Percentiles rank a stretch among this genome's conserved stretches.
Conservation (phyloP, 1,140 invertebrate genomes). For the Apolygus lucorum region DNA sequence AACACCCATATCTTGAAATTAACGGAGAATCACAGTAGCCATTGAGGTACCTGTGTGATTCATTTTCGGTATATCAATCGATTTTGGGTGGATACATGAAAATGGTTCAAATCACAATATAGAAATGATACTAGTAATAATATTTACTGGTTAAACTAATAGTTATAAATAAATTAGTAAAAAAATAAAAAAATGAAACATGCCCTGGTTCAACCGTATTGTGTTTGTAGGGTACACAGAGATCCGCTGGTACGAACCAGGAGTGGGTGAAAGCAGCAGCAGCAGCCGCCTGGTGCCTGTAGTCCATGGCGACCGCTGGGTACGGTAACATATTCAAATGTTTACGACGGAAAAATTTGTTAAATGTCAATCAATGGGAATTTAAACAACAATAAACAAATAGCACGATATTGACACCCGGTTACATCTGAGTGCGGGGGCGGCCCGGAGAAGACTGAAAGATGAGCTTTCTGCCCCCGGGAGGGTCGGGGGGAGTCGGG, state of each 20-base stretch:
- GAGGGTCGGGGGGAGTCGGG: conserved; percentile 3
- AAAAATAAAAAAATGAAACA: conserved; percentile 57
- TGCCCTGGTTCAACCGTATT: conserved; percentile 77
- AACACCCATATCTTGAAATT: too few species aligned
- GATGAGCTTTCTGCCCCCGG: background rate
- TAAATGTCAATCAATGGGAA: background rate
- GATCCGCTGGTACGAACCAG: conserved; percentile 85
- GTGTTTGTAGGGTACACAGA: conserved; percentile 75
- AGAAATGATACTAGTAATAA: too few species aligned
- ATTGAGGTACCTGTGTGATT: too few species aligned
- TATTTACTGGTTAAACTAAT: too few species aligned
- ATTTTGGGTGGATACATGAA: background rate
- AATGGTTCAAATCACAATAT: background rate
- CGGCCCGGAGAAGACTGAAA: background rate
- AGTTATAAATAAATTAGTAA: conserved; percentile 4
- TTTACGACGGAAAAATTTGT: conserved; percentile 8
- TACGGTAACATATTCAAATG: conserved; percentile 72
- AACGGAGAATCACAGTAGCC: too few species aligned
- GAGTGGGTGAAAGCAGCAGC: conserved; percentile 80
- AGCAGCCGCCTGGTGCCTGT: conserved; percentile 69
- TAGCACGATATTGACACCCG: background rate
- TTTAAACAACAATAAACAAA: conserved; percentile 4
- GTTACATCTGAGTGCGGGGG: conserved; percentile 3
- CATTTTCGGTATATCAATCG: too few species aligned
- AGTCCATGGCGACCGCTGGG: conserved; percentile 80